Evolutionary conservation across 64 coral and sea anemone genomes (phyloP), one percentile per base, ranked within the genome.

Genomic region (Actinia tenebrosa): DNA sequence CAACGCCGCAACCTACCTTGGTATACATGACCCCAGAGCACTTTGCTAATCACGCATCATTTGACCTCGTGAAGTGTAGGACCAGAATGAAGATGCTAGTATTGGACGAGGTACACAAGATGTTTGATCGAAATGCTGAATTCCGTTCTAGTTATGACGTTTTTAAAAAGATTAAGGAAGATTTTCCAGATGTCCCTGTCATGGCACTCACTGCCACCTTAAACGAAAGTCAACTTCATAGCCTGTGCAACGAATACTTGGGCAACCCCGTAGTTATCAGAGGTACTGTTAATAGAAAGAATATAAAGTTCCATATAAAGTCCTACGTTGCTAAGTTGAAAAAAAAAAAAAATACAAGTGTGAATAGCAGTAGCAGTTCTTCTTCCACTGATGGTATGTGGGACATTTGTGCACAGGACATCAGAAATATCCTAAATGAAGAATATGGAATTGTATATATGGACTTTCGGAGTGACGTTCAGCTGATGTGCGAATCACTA

Each of bases 391-490:
- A 78, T 71, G 55, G 78, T 20, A 44, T 78, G 69, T 77, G 47
- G 53, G 86, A 87, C 37, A 59, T 59, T 19, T 87, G 53, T 78
- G 69, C 68, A 84, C 6, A 82, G 44, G 14, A 6, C 78, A 18
- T 20, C 43, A 77, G 45, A 56, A 25, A 20, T 55, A 10, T 75
- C 42, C 59, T 83, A 42, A 60, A 53, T 23, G 87, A 91, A 9
- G 84, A 96, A 16, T 96, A 84, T 58, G 80, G 84, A 22, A 96
- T 92, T 15, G 88, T 96, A 3, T 92, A 92, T 83, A 92, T 96
- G 94, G 90, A 92, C 62, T 96, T 96, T 8, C 79, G 23, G 56
- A 87, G 27, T 16, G 90, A 96, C 59, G 88, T 92, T 16, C 78
- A 95, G 18, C 8, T 79, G 8, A 87, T 95, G 87, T 83, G 64